phyloP scores from a whole-genome alignment of 2,113 vertebrate species.

The Ifrita kowaldi region DNA sequence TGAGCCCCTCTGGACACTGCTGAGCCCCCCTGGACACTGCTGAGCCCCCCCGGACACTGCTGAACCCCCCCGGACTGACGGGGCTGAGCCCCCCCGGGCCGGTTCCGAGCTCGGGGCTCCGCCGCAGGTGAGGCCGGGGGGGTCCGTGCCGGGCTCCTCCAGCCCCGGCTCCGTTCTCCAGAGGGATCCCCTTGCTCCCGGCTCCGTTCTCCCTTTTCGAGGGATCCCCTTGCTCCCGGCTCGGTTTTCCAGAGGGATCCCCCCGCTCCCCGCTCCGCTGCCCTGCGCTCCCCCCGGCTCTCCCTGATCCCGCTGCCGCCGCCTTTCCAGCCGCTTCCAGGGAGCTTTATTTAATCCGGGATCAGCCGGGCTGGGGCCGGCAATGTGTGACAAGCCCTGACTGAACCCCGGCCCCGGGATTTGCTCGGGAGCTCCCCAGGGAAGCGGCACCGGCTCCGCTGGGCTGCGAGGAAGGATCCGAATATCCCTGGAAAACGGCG shows the following conservation, averaged over 20 bases:
- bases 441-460: fast-evolving
- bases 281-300: neutral
- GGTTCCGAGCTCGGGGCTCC: neutral
- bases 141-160: neutral
- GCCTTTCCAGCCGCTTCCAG: neutral
- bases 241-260: neutral
- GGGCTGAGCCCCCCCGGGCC: too few relatives aligned
- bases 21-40: neutral
- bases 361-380: neutral
- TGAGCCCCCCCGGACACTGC: neutral
- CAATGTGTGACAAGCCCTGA: neutral
- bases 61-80: too few relatives aligned
- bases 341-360: neutral
- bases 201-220: neutral
- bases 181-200: neutral
- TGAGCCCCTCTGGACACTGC: neutral
- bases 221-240: neutral
- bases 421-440: fast-evolving
- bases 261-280: neutral
- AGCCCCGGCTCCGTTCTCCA: neutral
- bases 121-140: neutral
- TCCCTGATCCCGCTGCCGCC: neutral
- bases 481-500: fast-evolving
- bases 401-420: neutral
- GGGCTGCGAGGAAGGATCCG: fast-evolving